phyloP scores from a whole-genome alignment of 2,888 invertebrate species.

The Stramonita haemastoma region DNA sequence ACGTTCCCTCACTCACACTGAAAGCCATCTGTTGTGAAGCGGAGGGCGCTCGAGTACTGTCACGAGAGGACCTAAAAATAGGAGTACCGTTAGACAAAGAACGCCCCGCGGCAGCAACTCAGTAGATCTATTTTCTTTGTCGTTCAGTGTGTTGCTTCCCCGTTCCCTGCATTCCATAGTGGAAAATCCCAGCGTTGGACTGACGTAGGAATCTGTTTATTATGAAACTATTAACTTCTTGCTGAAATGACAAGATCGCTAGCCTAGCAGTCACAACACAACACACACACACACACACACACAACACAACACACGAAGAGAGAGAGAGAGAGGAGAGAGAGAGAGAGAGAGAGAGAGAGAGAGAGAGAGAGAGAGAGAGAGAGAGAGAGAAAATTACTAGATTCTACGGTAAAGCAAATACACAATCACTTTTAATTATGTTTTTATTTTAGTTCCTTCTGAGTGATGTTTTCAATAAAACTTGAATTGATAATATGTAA shows the following conservation, averaged over 20 bases:
- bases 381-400: too few relatives aligned
- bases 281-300: not conserved
- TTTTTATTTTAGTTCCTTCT: too few relatives aligned
- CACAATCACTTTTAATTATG: too few relatives aligned
- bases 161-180: not conserved
- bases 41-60: constrained; percentile 17
- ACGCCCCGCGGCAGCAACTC: constrained; percentile 13
- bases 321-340: not conserved
- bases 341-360: too few relatives aligned
- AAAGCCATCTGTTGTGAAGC: constrained; percentile 36
- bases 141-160: not conserved
- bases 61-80: constrained; percentile 39
- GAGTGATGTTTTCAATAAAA: too few relatives aligned
- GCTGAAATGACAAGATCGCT: too few relatives aligned
- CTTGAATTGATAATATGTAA: too few relatives aligned
- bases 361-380: too few relatives aligned
- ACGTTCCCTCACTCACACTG: constrained; percentile 14
- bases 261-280: too few relatives aligned
- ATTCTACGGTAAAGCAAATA: too few relatives aligned
- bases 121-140: constrained; percentile 22
- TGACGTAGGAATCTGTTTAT: not conserved
- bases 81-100: constrained; percentile 38
- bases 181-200: constrained; percentile 2
- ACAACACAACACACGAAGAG: not conserved
- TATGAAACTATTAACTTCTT: too few relatives aligned